phyloP scores from a whole-genome alignment of 2,888 invertebrate genomes.

The Serripes groenlandicus region DNA sequence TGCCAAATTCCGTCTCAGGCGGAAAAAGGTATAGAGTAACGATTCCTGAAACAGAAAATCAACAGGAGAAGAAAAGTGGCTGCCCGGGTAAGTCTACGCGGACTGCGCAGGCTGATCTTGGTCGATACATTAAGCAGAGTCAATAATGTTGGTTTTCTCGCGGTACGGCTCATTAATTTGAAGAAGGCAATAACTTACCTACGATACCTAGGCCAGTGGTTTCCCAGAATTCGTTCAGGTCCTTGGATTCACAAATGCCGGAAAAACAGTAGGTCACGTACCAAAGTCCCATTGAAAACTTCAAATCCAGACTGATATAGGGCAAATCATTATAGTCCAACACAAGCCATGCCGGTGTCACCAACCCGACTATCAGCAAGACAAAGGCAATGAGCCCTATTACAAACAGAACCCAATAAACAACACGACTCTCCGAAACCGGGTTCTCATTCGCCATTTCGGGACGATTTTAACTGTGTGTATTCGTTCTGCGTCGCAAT shows the following conservation, averaged over 20 bases:
- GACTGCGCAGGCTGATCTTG: not conserved
- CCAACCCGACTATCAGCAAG: too few relatives aligned
- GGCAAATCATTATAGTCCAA: too few relatives aligned
- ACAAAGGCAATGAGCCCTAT: too few relatives aligned
- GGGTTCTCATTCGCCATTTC: too few relatives aligned
- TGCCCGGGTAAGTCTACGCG: not conserved
- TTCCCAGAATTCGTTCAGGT: not conserved
- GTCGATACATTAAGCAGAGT: not conserved
- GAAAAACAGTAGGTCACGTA: not conserved
- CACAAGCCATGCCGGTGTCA: too few relatives aligned
- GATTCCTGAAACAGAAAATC: not conserved
- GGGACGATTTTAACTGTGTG: too few relatives aligned
- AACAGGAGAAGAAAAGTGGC: not conserved
- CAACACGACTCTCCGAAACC: too few relatives aligned
- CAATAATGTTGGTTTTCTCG: not conserved
- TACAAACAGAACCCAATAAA: too few relatives aligned
- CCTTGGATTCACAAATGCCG: not conserved
- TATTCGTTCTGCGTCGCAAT: too few relatives aligned
- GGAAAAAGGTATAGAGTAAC: not conserved
- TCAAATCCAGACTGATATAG: not conserved
- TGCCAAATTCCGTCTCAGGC: too few relatives aligned
- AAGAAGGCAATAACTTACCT: not conserved
- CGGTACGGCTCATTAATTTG: not conserved
- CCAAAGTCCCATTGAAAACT: slow-evolving; percentile 16
- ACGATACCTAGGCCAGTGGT: not conserved